Evolutionary conservation across 92 coral and sea anemone species (phyloP), one percentile per base, ranked within the genome.

Genomic region (Porites lobata): DNA sequence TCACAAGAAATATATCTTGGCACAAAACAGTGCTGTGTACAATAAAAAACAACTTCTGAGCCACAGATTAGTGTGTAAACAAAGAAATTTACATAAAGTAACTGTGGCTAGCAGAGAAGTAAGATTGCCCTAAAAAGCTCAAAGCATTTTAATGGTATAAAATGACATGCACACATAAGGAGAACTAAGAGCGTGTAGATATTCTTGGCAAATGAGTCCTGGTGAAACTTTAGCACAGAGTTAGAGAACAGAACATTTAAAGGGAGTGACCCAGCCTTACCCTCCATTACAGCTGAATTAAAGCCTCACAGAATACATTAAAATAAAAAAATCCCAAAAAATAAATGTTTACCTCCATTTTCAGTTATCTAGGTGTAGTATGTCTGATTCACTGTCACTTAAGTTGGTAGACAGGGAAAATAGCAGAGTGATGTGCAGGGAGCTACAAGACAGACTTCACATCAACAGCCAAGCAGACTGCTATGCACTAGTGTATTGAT

Each of bases 201-300:
- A 19, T 82, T 58, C 9, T 22, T n/a, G 26, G 19, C 32, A 26
- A 70, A 19, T 57, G 53, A 58, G 18, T 32, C 5, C 38, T 38
- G 8, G 59, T 20, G 22, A 50, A 82, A 70, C 54, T 29, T 51
- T 10, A 54, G 69, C 19, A 82, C 7, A 75, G 73, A 51, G 50
- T 73, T 17, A 24, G 80, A 21, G 64, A 73, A 74, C 87, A 84
- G 87, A 84, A 29, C 73, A 84, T 9, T 32, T 24, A 29, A 57
- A 32, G 87, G 87, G 87, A 84, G 87, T 84, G 63, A 84, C 87
- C 87, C 87, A 59, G 69, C 7, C 53, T 59, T 18, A n/a, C 15
- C 87, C 73, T 84, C 74, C 87, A 61, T 22, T 59, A 64, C 52
- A 61, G 0, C 21, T 52, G 67, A 61, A 17, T 17, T 9, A n/a